Evolutionary conservation across 2,888 invertebrate species (phyloP).

Genomic region (Pterobdella sp.): DNA sequence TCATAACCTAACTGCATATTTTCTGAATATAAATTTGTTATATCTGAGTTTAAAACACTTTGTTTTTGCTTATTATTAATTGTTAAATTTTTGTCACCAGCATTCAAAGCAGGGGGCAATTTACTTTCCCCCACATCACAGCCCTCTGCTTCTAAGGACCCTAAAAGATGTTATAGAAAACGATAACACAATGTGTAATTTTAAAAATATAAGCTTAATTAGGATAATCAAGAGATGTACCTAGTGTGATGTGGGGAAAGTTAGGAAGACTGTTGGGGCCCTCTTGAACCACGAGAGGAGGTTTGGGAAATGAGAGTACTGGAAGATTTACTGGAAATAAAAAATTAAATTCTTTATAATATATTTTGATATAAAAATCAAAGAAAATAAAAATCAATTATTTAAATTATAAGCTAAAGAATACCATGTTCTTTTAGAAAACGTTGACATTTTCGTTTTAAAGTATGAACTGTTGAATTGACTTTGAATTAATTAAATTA

Average conservation of each 20-base stretch:
- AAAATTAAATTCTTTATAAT: not conserved
- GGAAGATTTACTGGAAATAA: not conserved
- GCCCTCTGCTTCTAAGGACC: constrained; percentile 12
- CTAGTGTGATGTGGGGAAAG: constrained; percentile 74
- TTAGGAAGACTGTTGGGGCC: constrained; percentile 99
- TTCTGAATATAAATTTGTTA: no score
- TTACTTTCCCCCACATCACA: constrained; percentile 2
- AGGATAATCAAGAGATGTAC: not conserved
- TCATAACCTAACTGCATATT: no score
- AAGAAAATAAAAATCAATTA: not conserved
- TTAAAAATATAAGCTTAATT: not conserved
- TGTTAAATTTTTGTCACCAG: no score
- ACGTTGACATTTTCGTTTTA: constrained; percentile 7
- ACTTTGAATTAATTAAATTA: not conserved
- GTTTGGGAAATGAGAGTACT: not conserved
- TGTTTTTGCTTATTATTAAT: no score
- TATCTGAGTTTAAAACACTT: no score
- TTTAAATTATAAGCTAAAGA: not conserved
- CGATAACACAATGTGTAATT: not conserved
- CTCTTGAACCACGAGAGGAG: constrained; percentile 47
- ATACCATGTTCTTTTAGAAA: not conserved
- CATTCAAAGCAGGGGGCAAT: not conserved
- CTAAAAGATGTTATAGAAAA: not conserved
- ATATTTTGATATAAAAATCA: not conserved
- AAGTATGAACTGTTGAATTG: not conserved